A percentile compares a stretch with the other conserved stretches of the same genome.
Conservation (phyloP, 2,888 invertebrate species). For the Pterostichus niger region DNA sequence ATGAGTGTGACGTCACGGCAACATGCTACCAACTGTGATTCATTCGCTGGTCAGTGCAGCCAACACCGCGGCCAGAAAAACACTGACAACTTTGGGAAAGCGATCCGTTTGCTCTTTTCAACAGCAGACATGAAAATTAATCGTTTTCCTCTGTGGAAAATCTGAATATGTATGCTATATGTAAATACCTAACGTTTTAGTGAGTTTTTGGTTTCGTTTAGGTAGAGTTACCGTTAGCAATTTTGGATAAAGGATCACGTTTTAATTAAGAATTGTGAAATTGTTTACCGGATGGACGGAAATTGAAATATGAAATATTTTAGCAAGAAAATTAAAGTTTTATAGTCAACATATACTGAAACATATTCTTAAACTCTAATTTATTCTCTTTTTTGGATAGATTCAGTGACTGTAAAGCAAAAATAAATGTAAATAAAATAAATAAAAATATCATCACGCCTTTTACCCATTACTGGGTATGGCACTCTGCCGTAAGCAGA, state of each 20-base stretch:
- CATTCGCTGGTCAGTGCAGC: slow-evolving; percentile 53
- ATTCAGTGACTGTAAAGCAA: too few relatives aligned
- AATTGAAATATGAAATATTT: not conserved
- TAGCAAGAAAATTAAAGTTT: not conserved
- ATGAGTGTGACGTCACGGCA: slow-evolving; percentile 55
- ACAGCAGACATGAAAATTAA: slow-evolving; percentile 52
- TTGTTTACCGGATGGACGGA: slow-evolving; percentile 8
- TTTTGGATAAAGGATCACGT: slow-evolving; percentile 22
- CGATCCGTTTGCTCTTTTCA: slow-evolving; percentile 53
- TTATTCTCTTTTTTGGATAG: too few relatives aligned
- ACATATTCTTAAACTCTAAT: too few relatives aligned
- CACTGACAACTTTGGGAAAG: slow-evolving; percentile 48
- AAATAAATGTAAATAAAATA: too few relatives aligned
- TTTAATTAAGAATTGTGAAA: slow-evolving; percentile 37
- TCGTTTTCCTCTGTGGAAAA: slow-evolving; percentile 36
- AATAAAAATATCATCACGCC: too few relatives aligned
- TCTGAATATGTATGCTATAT: slow-evolving; percentile 47
- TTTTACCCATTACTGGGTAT: too few relatives aligned
- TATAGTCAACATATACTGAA: too few relatives aligned
- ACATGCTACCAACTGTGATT: slow-evolving; percentile 56
- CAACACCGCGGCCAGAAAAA: slow-evolving; percentile 48
- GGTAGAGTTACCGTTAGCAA: not conserved
- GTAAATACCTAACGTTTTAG: slow-evolving; percentile 42
- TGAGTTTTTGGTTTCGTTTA: slow-evolving; percentile 39
- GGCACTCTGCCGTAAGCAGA: too few relatives aligned